Base-by-base conservation (phyloP, 2,113 vertebrate species). In the Rhinichthys klamathensis region DNA sequence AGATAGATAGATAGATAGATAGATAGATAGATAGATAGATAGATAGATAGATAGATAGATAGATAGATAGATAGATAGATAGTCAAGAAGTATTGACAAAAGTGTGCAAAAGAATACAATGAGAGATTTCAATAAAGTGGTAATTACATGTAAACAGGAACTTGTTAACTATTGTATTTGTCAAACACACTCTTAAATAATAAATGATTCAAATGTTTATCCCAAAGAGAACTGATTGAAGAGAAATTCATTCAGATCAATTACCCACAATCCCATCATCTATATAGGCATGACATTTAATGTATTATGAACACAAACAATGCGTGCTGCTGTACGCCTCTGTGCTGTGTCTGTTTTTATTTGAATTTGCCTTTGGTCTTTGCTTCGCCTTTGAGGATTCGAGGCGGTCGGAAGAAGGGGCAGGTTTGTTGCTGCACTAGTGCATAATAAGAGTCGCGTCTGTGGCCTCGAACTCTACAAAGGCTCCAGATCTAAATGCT, bases 361-460 rank as follows among this genome's bases (percentile, higher is more conserved):
- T 80, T 84, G 89, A 89, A 89, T 86, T 86, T 82, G 89, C 90
- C 87, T 90, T 90, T 91, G 88, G 87, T 90, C 80, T 90, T 80
- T 32, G 44, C 63, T 65, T 83, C 46, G 84, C 76, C 86, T 89
- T 90, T 89, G 88, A 88, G 84, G 86, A 83, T 78, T 75, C 86
- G 79, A 86, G 61, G 83, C 60, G 79, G 56, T 82, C 61, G 58
- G 60, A 87, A 80, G 77, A 84, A 88, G 79, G 82, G 82, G 75
- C 77, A 84, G 80, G 86, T 80, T 90, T 89, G 85, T 88, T 87
- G 75, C 84, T 74, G 84, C 70, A 63, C 84, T 69, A 79, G 85
- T 72, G 86, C 72, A 91, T 87, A 90, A 90, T 91, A 87, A 89
- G 89, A 88, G 80, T 85, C 78, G 56, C 82, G 44, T 83, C 70